Conservation (phyloP, 2,888 invertebrate species). For the Plutella xylostella region DNA sequence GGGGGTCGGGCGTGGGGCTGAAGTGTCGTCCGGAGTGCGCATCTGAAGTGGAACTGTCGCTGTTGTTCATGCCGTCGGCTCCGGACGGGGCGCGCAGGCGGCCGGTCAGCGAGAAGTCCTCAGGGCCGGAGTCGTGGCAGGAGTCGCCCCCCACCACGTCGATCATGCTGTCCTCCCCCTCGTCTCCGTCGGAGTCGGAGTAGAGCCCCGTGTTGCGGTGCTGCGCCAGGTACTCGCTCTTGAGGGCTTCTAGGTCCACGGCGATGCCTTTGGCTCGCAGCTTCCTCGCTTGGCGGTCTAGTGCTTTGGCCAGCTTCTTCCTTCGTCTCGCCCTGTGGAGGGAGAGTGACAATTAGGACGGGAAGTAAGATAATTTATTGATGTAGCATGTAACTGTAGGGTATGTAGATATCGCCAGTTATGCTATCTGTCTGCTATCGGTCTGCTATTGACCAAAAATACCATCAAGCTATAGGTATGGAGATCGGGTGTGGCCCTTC, state of each 20-base stretch:
- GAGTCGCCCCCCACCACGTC: constrained; percentile 89
- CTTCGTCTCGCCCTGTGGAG: constrained; percentile 81
- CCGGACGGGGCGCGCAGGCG: constrained; percentile 70
- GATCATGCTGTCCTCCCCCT: constrained; percentile 80
- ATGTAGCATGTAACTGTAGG: no score
- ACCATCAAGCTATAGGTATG: no score
- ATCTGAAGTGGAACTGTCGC: constrained; percentile 67
- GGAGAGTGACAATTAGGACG: no score
- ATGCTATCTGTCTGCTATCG: no score
- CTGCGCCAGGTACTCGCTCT: constrained; percentile 87
- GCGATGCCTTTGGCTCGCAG: constrained; percentile 91
- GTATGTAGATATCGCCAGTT: no score
- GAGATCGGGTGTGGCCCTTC: no score
- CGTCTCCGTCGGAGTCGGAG: constrained; percentile 71
- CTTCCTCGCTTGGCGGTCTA: constrained; percentile 93
- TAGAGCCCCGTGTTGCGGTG: constrained; percentile 73
- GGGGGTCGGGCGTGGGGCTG: constrained; percentile 58
- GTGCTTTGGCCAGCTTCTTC: constrained; percentile 91
- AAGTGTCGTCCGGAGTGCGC: constrained; percentile 55
- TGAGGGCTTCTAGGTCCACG: constrained; percentile 87
- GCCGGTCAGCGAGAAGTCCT: constrained; percentile 73
- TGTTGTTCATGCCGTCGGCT: constrained; percentile 70
- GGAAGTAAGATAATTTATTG: no score
- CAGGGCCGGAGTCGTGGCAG: constrained; percentile 75
- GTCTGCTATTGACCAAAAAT: no score